phyloP scores from a whole-genome alignment of 1,140 invertebrate genomes.

The Nephila pilipes region DNA sequence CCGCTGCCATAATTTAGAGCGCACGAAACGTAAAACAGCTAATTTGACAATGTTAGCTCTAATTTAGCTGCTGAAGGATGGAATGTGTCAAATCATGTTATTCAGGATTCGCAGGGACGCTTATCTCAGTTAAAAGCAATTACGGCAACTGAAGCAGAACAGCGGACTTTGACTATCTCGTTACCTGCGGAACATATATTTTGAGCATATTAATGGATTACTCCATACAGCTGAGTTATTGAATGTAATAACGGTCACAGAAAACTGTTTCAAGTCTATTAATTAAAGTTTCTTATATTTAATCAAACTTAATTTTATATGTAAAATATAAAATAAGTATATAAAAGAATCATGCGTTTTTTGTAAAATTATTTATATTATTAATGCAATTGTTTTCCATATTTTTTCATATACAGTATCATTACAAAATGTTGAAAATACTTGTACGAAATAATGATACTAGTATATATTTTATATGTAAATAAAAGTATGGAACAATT shows the following conservation, averaged over 20 bases:
- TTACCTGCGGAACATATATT: slow-evolving; percentile 37
- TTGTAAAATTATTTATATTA: too few relatives aligned
- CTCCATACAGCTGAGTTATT: neutral
- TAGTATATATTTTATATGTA: too few relatives aligned
- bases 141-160: slow-evolving; percentile 46
- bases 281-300: neutral
- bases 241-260: neutral
- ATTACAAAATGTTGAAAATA: too few relatives aligned
- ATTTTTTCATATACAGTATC: too few relatives aligned
- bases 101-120: neutral
- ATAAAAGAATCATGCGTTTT: too few relatives aligned
- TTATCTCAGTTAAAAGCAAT: slow-evolving; percentile 48
- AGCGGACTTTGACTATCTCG: slow-evolving; percentile 38
- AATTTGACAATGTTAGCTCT: slow-evolving; percentile 17
- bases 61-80: slow-evolving; percentile 48
- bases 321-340: too few relatives aligned
- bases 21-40: neutral
- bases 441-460: too few relatives aligned
- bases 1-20: neutral
- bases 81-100: slow-evolving; percentile 50
- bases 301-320: neutral
- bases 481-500: too few relatives aligned
- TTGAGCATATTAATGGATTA: slow-evolving; percentile 13
- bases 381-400: too few relatives aligned
- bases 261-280: neutral